Evolutionary conservation across 2,113 vertebrate species (phyloP).

Genomic region (Pangasianodon gigas): DNA sequence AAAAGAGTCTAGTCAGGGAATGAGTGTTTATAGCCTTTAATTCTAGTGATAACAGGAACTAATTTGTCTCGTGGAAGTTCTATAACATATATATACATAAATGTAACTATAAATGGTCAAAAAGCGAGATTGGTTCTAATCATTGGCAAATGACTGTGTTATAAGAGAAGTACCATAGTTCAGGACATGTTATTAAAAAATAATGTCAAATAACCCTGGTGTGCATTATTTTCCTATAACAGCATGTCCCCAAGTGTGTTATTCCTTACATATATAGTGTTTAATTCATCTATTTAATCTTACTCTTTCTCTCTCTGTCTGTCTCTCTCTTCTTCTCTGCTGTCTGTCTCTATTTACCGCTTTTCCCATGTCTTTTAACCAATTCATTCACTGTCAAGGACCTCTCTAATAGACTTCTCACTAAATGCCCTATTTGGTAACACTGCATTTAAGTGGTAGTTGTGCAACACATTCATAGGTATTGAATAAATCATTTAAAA

Average conservation of each 20-base stretch:
- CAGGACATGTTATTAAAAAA: background rate
- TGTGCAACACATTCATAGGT: background rate
- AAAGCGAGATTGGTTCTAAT: background rate
- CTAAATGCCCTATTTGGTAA: background rate
- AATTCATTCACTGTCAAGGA: slow-evolving; percentile 16
- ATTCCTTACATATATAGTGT: background rate
- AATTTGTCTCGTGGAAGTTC: background rate
- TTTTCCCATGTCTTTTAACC: background rate
- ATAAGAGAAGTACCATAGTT: background rate
- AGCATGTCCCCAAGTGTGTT: background rate
- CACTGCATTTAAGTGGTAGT: background rate
- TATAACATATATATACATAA: background rate
- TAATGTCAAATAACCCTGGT: background rate
- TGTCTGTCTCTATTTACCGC: background rate
- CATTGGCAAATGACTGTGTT: background rate
- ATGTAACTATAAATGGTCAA: background rate
- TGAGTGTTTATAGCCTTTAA: background rate
- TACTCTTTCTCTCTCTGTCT: background rate
- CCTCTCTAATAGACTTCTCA: slow-evolving; percentile 22
- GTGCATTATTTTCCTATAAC: background rate
- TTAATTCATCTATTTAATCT: background rate
- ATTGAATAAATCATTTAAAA: background rate
- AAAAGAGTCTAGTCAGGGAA: background rate
- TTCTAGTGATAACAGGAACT: background rate
- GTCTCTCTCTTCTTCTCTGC: background rate